These are phyloP conservation scores for Halisarca cf. caerulea DNA, from an alignment of 37 sponge, comb jelly and placozoan species.

Conservation along the genomic window DNA sequence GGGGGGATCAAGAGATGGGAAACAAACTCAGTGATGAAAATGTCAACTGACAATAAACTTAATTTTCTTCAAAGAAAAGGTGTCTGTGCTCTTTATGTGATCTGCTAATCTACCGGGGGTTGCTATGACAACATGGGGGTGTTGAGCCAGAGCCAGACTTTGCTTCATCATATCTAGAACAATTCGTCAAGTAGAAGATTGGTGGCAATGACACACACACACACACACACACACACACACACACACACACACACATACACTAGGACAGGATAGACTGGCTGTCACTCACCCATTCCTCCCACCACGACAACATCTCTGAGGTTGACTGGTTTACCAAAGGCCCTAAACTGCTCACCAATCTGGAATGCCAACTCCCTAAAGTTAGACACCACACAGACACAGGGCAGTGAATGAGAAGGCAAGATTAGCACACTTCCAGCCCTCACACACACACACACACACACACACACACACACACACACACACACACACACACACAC, in stretches of 20 bases:
- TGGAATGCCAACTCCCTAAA: constrained; percentile 96
- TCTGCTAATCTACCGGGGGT: constrained; percentile 97
- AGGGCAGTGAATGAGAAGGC: no score
- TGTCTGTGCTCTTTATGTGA: constrained; percentile 85
- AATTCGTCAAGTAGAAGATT: not conserved
- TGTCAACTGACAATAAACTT: constrained; percentile 75
- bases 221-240: not conserved
- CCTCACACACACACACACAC: not conserved
- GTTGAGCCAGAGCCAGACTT: constrained; percentile 65
- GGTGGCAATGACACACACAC: not conserved
- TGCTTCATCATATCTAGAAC: constrained; percentile 93
- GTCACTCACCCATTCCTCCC: constrained; percentile 83
- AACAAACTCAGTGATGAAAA: not conserved
- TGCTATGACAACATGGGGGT: constrained; percentile 94
- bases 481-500: not conserved
- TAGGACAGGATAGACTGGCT: no score
- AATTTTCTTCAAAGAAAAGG: constrained; percentile 77
- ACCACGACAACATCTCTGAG: constrained; percentile 75
- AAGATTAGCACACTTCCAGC: no score
- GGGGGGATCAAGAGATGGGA: no score
- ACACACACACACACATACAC: not conserved
- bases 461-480: not conserved
- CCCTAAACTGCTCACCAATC: constrained; percentile 95
- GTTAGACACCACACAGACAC: not conserved
- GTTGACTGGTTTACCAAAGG: constrained; percentile 84